phyloP scores from a whole-genome alignment of 2,113 vertebrate species.

The Cyphomyrus discorhynchus region DNA sequence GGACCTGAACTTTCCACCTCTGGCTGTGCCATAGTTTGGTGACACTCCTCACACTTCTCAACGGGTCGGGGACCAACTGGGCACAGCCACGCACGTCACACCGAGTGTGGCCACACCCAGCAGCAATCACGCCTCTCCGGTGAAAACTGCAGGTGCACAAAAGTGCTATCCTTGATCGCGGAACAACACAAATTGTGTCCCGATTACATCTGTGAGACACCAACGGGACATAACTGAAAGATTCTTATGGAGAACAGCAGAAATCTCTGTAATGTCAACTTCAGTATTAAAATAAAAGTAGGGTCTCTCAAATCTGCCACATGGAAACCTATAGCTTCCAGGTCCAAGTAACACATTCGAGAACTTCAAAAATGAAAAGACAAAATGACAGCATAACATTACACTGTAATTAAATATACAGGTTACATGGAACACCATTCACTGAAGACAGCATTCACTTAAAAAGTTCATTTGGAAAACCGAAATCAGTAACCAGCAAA shows the following conservation, averaged over 20 bases:
- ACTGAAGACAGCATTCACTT: not conserved
- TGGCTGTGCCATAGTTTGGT: not conserved
- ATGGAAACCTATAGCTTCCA: not conserved
- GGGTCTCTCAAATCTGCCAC: not conserved
- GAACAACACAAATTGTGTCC: not conserved
- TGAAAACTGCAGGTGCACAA: not conserved
- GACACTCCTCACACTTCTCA: not conserved
- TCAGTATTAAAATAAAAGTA: not conserved
- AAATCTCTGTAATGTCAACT: not conserved
- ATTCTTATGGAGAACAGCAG: not conserved
- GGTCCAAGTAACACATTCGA: not conserved
- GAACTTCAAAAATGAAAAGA: not conserved
- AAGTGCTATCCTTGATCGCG: not conserved
- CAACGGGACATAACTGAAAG: not conserved
- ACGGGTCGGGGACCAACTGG: not conserved
- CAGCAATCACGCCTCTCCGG: not conserved
- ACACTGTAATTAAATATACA: constrained; percentile 11
- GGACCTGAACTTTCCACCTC: not conserved
- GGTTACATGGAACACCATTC: not conserved
- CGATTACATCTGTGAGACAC: not conserved
- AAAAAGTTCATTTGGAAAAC: not conserved
- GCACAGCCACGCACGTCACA: not conserved
- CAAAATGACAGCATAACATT: constrained; percentile 1
- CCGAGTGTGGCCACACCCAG: not conserved
- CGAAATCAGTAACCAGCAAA: not conserved